Percentiles rank a stretch among this genome's conserved stretches.
Conservation (phyloP, 2,797 vertebrate species). For the Characodon lateralis region DNA sequence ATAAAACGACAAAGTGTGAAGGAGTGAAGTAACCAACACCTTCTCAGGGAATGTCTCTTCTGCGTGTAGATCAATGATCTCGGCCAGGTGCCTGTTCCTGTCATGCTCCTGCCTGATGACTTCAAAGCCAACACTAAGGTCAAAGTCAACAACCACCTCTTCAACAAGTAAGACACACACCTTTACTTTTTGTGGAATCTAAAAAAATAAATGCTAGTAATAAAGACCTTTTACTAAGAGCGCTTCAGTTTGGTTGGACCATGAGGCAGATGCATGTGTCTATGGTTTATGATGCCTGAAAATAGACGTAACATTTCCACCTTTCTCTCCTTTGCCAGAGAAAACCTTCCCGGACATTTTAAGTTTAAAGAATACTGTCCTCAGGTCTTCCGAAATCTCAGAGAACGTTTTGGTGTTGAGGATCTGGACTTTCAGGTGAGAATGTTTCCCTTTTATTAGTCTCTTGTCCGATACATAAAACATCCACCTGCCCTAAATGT, state of each 20-base stretch:
- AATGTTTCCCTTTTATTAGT: neutral
- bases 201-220: too few relatives aligned
- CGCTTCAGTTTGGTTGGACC: neutral
- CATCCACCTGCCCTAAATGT: neutral
- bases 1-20: too few relatives aligned
- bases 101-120: constrained; percentile 95
- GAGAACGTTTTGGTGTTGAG: constrained; percentile 91
- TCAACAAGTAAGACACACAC: constrained; percentile 85
- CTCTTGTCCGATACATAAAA: too few relatives aligned
- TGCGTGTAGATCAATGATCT: constrained; percentile 88
- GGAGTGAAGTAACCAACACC: too few relatives aligned
- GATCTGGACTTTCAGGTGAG: constrained; percentile 91
- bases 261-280: neutral
- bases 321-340: constrained; percentile 74
- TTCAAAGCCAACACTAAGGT: constrained; percentile 96
- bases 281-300: neutral
- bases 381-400: constrained; percentile 93
- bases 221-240: too few relatives aligned
- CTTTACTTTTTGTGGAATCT: too few relatives aligned
- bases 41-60: neutral
- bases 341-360: constrained; percentile 94
- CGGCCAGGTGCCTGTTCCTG: constrained; percentile 91
- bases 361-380: constrained; percentile 98
- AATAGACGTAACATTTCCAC: neutral
- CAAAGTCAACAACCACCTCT: constrained; percentile 97